Conservation (phyloP, 2,888 invertebrate species). For the Criorhina ranunculi region DNA sequence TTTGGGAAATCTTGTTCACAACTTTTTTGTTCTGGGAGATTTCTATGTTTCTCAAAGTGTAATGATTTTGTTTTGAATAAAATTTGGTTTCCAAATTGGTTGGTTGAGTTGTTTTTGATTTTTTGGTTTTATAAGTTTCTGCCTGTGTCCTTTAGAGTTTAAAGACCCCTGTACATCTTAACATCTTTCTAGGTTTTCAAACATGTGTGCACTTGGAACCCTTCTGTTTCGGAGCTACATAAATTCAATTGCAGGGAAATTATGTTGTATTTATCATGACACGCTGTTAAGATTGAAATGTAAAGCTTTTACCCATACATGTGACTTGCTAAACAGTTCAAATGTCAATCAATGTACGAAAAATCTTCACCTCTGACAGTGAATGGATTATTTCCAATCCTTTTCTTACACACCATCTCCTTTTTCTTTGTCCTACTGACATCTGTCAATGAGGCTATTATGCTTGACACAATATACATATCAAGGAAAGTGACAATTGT, state of each 20-base stretch:
- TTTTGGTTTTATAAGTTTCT: neutral
- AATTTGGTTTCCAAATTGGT: neutral
- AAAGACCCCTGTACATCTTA: no score
- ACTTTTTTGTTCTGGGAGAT: constrained; percentile 35
- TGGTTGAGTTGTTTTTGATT: neutral
- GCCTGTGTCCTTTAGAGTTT: no score
- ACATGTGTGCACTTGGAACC: no score
- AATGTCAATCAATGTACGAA: neutral
- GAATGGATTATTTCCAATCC: neutral
- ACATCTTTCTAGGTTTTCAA: no score
- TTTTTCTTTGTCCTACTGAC: neutral
- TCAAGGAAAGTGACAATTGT: neutral
- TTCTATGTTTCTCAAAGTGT: constrained; percentile 18
- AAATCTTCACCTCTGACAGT: neutral
- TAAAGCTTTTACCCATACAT: no score
- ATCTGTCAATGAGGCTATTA: neutral
- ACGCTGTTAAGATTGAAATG: no score
- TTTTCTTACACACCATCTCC: neutral
- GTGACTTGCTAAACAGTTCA: neutral
- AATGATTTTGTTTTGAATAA: neutral
- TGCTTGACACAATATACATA: neutral
- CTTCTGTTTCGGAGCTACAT: no score
- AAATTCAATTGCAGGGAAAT: no score
- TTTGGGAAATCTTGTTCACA: constrained; percentile 17
- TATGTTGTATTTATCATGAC: no score